Evolutionary conservation across 2,113 vertebrate species (phyloP).

Genomic region (Ciconia maguari): DNA sequence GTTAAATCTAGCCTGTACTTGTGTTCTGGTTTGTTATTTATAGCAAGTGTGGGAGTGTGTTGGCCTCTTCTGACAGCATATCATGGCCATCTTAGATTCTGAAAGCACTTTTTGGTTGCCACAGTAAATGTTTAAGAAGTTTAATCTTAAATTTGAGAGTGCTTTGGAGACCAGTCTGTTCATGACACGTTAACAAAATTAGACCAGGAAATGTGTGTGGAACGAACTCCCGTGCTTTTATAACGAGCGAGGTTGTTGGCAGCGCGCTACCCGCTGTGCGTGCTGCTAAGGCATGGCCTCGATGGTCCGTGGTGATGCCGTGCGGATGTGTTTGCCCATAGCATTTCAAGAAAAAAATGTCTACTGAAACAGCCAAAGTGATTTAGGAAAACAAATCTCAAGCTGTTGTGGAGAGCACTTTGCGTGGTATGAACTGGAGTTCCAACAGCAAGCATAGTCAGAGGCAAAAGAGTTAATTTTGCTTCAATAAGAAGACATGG

Average conservation of each 20-base stretch:
- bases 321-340: background rate
- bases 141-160: conserved; percentile 25
- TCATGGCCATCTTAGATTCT: conserved; percentile 55
- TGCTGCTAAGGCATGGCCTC: background rate
- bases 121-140: conserved; percentile 50
- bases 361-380: background rate
- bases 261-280: background rate
- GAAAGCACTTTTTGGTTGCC: conserved; percentile 17
- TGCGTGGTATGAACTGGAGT: background rate
- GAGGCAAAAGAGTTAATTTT: conserved; percentile 53
- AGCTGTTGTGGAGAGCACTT: background rate
- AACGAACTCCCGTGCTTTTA: background rate
- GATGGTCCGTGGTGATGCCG: fast-evolving
- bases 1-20: conserved; percentile 46
- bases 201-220: background rate
- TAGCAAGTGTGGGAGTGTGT: conserved; percentile 63
- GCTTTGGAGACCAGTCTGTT: conserved; percentile 22
- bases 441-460: background rate
- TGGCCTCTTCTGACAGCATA: conserved; percentile 64
- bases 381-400: background rate
- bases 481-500: conserved; percentile 42
- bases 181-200: background rate
- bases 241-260: background rate
- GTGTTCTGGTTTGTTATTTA: conserved; percentile 51
- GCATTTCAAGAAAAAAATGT: background rate